Conservation (phyloP, 1,140 invertebrate species). For the Drosophila navojoa region DNA sequence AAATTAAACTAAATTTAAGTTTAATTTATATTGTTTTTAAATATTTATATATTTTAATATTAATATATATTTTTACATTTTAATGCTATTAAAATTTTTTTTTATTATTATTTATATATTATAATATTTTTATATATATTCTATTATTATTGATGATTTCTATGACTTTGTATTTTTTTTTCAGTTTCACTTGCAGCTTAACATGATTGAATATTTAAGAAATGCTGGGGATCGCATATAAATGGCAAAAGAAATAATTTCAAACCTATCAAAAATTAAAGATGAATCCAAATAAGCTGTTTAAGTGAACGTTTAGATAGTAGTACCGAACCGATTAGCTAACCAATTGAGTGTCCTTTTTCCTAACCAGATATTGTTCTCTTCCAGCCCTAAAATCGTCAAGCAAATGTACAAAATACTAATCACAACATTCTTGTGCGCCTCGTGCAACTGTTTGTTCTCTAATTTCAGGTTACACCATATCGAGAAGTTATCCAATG, state of each 20-base stretch:
- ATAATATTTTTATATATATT: not conserved
- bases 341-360: not conserved
- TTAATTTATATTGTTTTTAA: too few species aligned
- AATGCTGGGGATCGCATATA: conserved; percentile 21
- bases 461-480: conserved; percentile 83
- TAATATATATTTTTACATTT: not conserved
- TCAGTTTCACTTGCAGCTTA: conserved; percentile 48
- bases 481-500: conserved; percentile 84
- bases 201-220: conserved; percentile 18
- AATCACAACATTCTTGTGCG: conserved; percentile 72
- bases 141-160: not conserved
- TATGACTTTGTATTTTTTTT: not conserved
- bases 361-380: conserved; percentile 6
- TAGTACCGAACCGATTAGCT: conserved; percentile 15
- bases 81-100: not conserved
- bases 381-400: conserved; percentile 46
- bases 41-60: too few species aligned
- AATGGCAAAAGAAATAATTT: conserved; percentile 44
- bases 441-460: conserved; percentile 65
- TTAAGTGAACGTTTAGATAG: not conserved
- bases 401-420: conserved; percentile 59
- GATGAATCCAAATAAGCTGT: not conserved
- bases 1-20: too few species aligned
- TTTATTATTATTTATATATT: not conserved
- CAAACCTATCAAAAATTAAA: not conserved